A percentile compares a stretch with the other conserved stretches of the same genome.
phyloP scores from a whole-genome alignment of 2,888 invertebrate genomes.

The Syrista parreyssii region DNA sequence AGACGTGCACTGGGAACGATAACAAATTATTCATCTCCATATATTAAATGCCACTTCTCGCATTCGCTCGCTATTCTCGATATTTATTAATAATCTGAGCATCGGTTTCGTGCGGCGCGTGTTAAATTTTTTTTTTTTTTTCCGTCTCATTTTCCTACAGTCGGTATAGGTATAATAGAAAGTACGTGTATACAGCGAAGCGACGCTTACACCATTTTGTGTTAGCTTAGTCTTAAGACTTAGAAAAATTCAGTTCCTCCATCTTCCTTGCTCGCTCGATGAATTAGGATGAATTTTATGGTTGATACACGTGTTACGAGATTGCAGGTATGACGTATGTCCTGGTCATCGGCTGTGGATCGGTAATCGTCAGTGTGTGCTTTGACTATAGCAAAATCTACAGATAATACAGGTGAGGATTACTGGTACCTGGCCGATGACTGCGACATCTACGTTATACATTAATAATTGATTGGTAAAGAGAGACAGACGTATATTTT shows the following conservation, averaged over 20 bases:
- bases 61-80: neutral
- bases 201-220: neutral
- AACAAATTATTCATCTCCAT: neutral
- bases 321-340: neutral
- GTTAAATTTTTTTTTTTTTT: neutral
- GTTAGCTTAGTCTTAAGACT: constrained; percentile 1
- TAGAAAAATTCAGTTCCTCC: neutral
- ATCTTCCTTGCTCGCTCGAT: neutral
- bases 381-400: too few relatives aligned
- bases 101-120: neutral
- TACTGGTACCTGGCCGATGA: too few relatives aligned
- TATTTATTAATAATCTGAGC: neutral
- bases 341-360: too few relatives aligned
- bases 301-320: neutral
- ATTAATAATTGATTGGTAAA: neutral
- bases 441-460: too few relatives aligned
- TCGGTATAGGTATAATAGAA: neutral
- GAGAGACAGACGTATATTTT: neutral
- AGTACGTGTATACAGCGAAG: neutral
- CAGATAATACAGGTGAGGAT: too few relatives aligned
- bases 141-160: neutral
- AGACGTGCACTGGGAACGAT: neutral
- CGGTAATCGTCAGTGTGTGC: too few relatives aligned
- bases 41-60: neutral
- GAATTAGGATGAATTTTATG: neutral